Evolutionary conservation across 2,113 vertebrate genomes (phyloP).

Genomic region (Pandion haliaetus): DNA sequence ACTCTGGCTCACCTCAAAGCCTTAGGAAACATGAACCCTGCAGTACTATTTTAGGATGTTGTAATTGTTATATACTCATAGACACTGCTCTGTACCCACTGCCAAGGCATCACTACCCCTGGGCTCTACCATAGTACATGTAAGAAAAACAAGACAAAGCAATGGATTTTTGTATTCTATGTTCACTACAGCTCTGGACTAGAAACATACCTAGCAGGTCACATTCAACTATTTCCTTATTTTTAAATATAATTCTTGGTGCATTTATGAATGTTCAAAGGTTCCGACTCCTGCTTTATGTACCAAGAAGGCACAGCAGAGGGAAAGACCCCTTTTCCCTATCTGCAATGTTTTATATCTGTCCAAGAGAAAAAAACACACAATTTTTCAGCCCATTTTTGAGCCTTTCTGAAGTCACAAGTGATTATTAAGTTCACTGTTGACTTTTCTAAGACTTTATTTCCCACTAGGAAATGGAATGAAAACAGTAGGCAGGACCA

Average conservation of each 20-base stretch:
- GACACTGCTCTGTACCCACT: background rate
- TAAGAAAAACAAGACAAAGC: background rate
- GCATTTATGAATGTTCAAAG: background rate
- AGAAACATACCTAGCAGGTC: background rate
- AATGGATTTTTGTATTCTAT: background rate
- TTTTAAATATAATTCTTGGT: background rate
- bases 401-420: background rate
- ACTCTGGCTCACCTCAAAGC: background rate
- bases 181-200: background rate
- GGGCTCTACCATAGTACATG: rapidly evolving
- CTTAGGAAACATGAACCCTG: background rate
- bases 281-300: background rate
- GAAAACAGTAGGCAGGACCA: background rate
- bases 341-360: background rate
- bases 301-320: background rate
- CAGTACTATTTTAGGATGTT: background rate
- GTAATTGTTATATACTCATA: background rate
- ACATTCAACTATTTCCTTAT: background rate
- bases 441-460: background rate
- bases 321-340: background rate
- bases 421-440: background rate
- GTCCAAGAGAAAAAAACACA: background rate
- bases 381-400: background rate
- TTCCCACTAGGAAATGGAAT: background rate
- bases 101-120: background rate